Percentiles rank a stretch among this genome's conserved stretches.
phyloP scores from a whole-genome alignment of 2,113 vertebrate species.

The Bolborhynchus lineola region DNA sequence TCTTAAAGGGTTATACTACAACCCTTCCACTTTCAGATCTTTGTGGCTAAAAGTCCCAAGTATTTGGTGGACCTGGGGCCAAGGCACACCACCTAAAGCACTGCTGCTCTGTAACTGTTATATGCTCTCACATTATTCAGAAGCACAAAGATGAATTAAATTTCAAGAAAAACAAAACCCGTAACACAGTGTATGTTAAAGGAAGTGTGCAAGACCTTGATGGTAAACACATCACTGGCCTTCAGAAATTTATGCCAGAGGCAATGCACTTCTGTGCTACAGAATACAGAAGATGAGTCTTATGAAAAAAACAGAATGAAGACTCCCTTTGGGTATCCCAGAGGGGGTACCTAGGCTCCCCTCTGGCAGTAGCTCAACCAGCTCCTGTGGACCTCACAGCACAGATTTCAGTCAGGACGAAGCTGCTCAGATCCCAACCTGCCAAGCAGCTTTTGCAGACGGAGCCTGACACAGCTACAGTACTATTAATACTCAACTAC shows the following conservation, averaged over 20 bases:
- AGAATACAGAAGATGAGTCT: not conserved
- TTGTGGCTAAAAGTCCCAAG: not conserved
- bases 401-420: not conserved
- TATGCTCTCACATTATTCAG: not conserved
- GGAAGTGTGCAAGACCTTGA: not conserved
- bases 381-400: not conserved
- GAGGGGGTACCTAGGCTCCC: fast-evolving
- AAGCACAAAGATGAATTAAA: not conserved
- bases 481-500: not conserved
- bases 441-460: not conserved
- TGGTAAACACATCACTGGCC: fast-evolving
- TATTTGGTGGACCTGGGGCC: too few relatives aligned
- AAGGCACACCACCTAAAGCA: not conserved
- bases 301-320: not conserved
- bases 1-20: not conserved
- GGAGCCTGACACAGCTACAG: not conserved
- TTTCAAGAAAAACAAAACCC: not conserved
- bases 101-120: not conserved
- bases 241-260: not conserved
- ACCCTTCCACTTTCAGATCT: not conserved
- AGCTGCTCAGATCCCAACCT: not conserved
- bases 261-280: not conserved
- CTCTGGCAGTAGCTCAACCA: not conserved
- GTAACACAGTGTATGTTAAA: not conserved
- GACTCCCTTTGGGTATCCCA: not conserved